phyloP scores from a whole-genome alignment of 2,113 vertebrate species.

The Castor canadensis region DNA sequence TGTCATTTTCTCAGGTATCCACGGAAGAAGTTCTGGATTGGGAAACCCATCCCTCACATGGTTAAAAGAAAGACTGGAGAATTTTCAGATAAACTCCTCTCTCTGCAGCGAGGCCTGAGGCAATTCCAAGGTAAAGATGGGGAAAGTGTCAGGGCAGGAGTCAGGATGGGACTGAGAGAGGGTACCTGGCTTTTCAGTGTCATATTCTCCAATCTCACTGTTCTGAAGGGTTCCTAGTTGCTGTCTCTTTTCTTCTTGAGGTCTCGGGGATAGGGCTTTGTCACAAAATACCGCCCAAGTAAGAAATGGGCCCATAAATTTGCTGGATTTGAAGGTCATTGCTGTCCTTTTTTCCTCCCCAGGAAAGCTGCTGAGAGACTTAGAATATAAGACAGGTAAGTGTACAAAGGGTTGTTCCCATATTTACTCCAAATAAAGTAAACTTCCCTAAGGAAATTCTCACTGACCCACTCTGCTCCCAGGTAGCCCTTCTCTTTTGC shows the following conservation, averaged over 20 bases:
- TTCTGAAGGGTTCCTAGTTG: neutral
- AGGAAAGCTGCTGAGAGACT: conserved; percentile 76
- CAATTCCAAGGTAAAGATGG: conserved; percentile 71
- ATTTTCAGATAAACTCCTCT: conserved; percentile 71
- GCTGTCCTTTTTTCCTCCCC: neutral
- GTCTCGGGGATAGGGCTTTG: neutral
- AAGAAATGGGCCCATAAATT: neutral
- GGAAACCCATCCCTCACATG: conserved; percentile 64
- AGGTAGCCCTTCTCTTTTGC: rapidly evolving
- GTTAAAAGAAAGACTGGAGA: conserved; percentile 67
- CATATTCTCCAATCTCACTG: neutral
- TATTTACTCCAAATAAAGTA: neutral
- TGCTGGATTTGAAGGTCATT: conserved; percentile 4
- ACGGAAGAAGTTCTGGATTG: conserved; percentile 74
- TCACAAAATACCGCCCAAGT: neutral
- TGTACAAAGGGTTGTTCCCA: neutral
- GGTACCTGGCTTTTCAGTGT: neutral
- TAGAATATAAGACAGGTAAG: conserved; percentile 77
- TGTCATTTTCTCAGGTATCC: conserved; percentile 59
- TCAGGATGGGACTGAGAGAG: neutral
- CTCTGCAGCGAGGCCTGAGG: conserved; percentile 70
- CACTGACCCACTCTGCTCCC: neutral
- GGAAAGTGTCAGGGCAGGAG: too few species aligned
- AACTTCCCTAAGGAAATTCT: neutral
- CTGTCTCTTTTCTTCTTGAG: neutral